Evolutionary conservation across 2,113 vertebrate genomes (phyloP), one percentile per base, ranked within the genome.

Genomic region (Sander vitreus): DNA sequence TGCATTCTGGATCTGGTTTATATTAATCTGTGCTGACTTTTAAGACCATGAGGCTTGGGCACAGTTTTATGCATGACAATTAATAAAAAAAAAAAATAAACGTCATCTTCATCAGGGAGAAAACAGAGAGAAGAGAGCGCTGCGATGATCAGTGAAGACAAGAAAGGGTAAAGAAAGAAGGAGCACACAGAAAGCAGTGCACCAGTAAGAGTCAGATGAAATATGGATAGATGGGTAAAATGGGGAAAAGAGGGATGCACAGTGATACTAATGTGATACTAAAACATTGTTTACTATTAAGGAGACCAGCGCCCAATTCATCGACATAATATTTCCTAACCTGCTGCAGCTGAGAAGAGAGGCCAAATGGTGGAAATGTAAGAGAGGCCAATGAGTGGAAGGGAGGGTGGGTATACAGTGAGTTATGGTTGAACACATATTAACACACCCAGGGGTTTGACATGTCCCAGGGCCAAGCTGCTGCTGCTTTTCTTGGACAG

Each of bases 401-500:
- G 64, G 69, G 54, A 51, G 64, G 72, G 72, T 6, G 78, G 69
- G 76, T 78, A 1, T n/a, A 43, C 14, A 19, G 33, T 72, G 73
- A 90, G 76, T 91, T 82, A 86, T 65, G 83, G 78, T 86, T 63
- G 13, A 73, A 68, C 78, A 73, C 76, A 76, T 68, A 68, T 66
- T 84, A 87, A 84, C 86, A 82, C 84, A 73, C 91, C 67, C 81
- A 39, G 73, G 73, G 55, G 39, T 75, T 11, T 25, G 81, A 58
- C 75, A 53, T 50, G 81, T 84, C 89, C 82, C 83, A 58, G 81
- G 45, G 80, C 75, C 18, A 53, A 53, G 51, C 82, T 21, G 83
- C 82, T 30, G 83, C 75, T 91, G 89, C 88, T 93, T 92, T 92
- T 88, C 81, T 90, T 91, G 90, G 92, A 78, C 79, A 25, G 72